Evolutionary conservation across 2,797 vertebrate genomes (phyloP).

Genomic region (Hoplostethus mediterraneus): DNA sequence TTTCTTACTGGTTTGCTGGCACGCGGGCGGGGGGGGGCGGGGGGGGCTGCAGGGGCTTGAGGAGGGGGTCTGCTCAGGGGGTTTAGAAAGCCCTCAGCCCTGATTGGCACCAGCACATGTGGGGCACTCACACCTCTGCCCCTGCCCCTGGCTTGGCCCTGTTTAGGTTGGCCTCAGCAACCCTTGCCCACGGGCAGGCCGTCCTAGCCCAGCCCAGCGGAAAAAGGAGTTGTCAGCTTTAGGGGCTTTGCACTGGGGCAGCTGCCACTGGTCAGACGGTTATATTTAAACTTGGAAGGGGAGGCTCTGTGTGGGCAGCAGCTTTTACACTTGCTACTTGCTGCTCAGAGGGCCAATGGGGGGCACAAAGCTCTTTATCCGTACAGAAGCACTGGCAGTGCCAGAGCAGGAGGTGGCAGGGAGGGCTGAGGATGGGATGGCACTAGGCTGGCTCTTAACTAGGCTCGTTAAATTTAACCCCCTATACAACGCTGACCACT

Average conservation of each 20-base stretch:
- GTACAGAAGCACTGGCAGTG: constrained; percentile 74
- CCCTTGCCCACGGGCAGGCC: constrained; percentile 51
- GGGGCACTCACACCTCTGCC: constrained; percentile 79
- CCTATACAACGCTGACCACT: constrained; percentile 43
- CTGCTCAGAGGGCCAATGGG: constrained; percentile 65
- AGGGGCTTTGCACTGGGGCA: constrained; percentile 81
- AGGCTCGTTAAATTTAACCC: constrained; percentile 53
- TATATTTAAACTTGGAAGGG: constrained; percentile 84
- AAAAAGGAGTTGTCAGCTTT: constrained; percentile 84
- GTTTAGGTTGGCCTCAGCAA: constrained; percentile 68
- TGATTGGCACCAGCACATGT: constrained; percentile 93
- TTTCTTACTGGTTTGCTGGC: constrained; percentile 52
- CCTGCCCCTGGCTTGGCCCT: constrained; percentile 60
- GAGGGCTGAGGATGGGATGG: constrained; percentile 49
- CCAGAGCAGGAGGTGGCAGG: constrained; percentile 59
- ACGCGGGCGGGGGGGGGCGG: constrained; percentile 44
- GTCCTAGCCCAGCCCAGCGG: constrained; percentile 51
- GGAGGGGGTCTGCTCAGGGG: constrained; percentile 73
- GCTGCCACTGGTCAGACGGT: constrained; percentile 79
- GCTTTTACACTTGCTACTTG: constrained; percentile 85
- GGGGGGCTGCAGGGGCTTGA: constrained; percentile 61
- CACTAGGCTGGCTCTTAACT: constrained; percentile 48
- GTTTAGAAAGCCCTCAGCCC: constrained; percentile 72
- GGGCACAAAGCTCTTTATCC: constrained; percentile 83
- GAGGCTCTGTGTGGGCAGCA: constrained; percentile 60